Percentiles rank a stretch among this genome's conserved stretches.
These are phyloP conservation scores for Peromyscus nudipes DNA, from an alignment of 2,797 vertebrate species.

Conservation along the genomic window DNA sequence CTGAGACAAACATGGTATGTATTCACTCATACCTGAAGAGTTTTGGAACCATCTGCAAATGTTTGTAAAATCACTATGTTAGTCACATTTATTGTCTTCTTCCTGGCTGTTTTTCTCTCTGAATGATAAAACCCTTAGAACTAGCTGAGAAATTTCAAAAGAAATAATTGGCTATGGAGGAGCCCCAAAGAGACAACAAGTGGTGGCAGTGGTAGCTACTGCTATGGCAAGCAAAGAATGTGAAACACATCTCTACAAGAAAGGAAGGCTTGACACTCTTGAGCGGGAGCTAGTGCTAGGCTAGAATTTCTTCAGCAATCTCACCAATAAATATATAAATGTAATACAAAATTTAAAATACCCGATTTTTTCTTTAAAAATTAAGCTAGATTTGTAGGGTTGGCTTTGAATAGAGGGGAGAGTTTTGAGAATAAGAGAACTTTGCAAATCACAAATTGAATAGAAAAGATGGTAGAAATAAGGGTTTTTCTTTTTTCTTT, in stretches of 20 bases:
- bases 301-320: neutral
- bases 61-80: neutral
- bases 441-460: neutral
- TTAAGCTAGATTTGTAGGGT: neutral
- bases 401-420: neutral
- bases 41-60: neutral
- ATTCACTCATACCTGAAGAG: neutral
- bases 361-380: constrained; percentile 52
- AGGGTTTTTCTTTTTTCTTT: neutral
- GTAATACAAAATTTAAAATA: neutral
- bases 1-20: neutral
- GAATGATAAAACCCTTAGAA: constrained; percentile 27
- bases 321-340: neutral
- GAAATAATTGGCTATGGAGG: neutral
- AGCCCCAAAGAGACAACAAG: neutral
- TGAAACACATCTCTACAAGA: neutral
- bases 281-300: neutral
- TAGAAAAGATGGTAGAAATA: neutral
- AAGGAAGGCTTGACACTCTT: neutral
- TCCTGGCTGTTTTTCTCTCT: neutral
- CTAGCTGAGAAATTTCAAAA: neutral
- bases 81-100: neutral
- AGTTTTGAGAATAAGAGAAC: neutral
- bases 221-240: neutral
- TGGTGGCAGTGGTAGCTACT: neutral